Evolutionary conservation across 2,888 invertebrate species (phyloP), one percentile per base, ranked within the genome.

Genomic region (Cyclophora albipunctata): DNA sequence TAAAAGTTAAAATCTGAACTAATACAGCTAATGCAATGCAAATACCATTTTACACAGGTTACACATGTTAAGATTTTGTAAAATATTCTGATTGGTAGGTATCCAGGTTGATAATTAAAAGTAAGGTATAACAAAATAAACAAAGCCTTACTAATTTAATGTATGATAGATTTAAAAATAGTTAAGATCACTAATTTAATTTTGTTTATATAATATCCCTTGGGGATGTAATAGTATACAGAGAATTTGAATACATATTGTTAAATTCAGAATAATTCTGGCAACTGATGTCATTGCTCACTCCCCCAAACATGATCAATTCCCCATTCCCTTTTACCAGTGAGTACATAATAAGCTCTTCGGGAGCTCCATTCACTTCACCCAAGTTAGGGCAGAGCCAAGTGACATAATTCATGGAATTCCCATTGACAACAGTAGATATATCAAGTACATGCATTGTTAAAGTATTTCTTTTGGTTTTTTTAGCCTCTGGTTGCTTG

Each of bases 241-340:
- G 82, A 51, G 93, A 91, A 84, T 95, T 95, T 42, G 94, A 94
- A 69, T 94, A 94, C 81, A 92, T 91, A 62, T 76, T 80, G 69
- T 84, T 84, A 71, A 92, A 92, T 63, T 91, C 92, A 57, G 83
- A 71, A 56, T 80, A 82, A 69, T 91, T 91, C 55, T 92, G 78
- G 55, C 92, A 90, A 55, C 90, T 89, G 51, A 91, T 90, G 74
- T 95, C 94, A 75, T 95, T 96, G 66, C 94, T 93, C 60, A 98
- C 96, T 52, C 98, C 98, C n/a, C 98, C 98, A 87, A 98, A 98
- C 91, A 98, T 94, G 49, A 98, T 93, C 35, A 98, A 82, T 87
- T 98, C 98, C 6, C 96, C 96, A 72, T 96, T 94, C 7, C 97
- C 98, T 58, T 94, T 92, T 3, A 97, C 94, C 64, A 98, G 90